Percentiles rank a stretch among this genome's conserved stretches.
phyloP scores from a whole-genome alignment of 2,888 invertebrate species.

The Limulus polyphemus region DNA sequence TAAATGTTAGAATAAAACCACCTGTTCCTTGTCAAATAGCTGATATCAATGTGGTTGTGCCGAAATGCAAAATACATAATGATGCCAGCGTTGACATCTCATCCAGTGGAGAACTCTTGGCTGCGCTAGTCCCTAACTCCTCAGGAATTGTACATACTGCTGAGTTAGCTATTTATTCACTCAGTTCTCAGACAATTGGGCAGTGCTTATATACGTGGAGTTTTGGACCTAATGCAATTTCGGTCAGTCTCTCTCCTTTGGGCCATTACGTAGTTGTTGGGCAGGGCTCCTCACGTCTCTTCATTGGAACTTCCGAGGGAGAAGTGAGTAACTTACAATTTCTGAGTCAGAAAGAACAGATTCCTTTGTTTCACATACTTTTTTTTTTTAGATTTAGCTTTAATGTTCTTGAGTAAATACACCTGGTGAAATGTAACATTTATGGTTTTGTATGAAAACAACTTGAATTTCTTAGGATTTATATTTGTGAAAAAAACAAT shows the following conservation, averaged over 20 bases:
- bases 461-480: no score
- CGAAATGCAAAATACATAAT: slow-evolving; percentile 69
- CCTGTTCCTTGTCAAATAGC: not conserved
- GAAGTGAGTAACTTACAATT: not conserved
- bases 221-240: slow-evolving; percentile 65
- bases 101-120: slow-evolving; percentile 60
- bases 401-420: no score
- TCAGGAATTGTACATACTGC: slow-evolving; percentile 51
- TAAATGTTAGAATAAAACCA: no score
- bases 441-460: no score
- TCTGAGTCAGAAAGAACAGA: no score
- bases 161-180: slow-evolving; percentile 64
- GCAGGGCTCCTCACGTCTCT: slow-evolving; percentile 47
- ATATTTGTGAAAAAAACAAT: no score
- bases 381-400: no score
- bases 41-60: slow-evolving; percentile 58
- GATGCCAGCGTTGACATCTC: slow-evolving; percentile 76
- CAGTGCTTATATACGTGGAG: slow-evolving; percentile 63
- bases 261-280: slow-evolving; percentile 67
- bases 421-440: no score
- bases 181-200: slow-evolving; percentile 59
- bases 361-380: no score
- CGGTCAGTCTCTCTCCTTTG: slow-evolving; percentile 70
- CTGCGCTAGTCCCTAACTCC: slow-evolving; percentile 53
- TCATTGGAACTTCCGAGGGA: slow-evolving; percentile 7